Evolutionary conservation across 2,797 vertebrate genomes (phyloP), one percentile per base, ranked within the genome.

Genomic region (Silurus aristotelis): DNA sequence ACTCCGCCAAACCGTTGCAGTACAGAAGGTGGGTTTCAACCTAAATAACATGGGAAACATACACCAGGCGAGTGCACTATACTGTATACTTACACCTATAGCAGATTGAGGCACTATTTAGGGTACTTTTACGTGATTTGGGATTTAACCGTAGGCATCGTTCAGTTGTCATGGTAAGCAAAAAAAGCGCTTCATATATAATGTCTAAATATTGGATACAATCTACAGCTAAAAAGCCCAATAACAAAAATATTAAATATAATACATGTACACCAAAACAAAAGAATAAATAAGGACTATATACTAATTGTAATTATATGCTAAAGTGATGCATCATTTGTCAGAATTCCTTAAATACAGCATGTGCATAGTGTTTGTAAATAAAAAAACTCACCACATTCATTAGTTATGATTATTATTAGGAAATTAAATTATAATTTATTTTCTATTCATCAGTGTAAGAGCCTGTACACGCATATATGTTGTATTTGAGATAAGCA

Each of bases 1-100:
- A 93, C 66, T 96, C 95, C 95, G 95, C 85, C 27, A 1, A 10
- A 66, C 8, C 10, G 43, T 63, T 20, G 78, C 78, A 64, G 14
- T 63, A 1, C 0, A 79, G 38, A 13, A 52, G 43, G 10, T 19
- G 6, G 78, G 43, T 52, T 66, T 17, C 77, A 17, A 9, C 13
- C 60, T 15, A 48, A 80, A 80, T 20, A 19, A 15, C 22, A 2
- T 2, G 27, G 1, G 46, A 48, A 1, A 6, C 56, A 17, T 43
- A 22, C 20, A 8, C 20, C 9, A 27, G 2, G 14, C 5, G 13
- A 78, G 76, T 43, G 61, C n/a, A 80, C 58, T 64, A 66, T 61
- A 31, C 27, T 14, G 56, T 43, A 61, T 6, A 61, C 5, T 1
- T 38, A 38, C 1, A 61, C 27, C 5, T 61, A n/a, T 1, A 38